A percentile compares a stretch with the other conserved stretches of the same genome.
Evolutionary conservation across 2,888 invertebrate genomes (phyloP).

Genomic region (Lobophora halterata): DNA sequence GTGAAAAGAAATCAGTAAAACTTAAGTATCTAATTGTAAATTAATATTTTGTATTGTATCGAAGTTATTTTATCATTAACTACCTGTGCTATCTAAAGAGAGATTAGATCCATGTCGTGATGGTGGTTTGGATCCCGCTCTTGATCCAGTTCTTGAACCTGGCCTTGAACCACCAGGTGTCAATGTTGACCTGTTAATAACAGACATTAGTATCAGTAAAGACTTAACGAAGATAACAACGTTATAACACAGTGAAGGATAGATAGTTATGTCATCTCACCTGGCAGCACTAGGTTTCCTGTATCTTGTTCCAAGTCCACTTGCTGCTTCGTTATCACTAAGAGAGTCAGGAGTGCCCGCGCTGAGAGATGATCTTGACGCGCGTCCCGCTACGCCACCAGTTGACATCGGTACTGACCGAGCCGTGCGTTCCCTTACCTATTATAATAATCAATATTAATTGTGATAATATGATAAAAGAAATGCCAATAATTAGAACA

Average conservation of each 20-base stretch:
- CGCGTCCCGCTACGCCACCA: conserved; percentile 77
- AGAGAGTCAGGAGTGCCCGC: conserved; percentile 94
- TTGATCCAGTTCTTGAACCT: conserved; percentile 90
- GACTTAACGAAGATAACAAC: background rate
- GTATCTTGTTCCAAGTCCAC: conserved; percentile 84
- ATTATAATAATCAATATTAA: conserved; percentile 35
- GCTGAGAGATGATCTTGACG: conserved; percentile 89
- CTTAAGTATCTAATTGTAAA: background rate
- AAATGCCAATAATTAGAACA: too few relatives aligned
- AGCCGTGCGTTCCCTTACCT: conserved; percentile 96
- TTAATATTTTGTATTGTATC: background rate
- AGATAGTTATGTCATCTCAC: conserved; percentile 37
- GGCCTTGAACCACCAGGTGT: conserved; percentile 92
- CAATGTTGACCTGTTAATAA: conserved; percentile 79
- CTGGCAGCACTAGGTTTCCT: conserved; percentile 84
- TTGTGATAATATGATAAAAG: too few relatives aligned
- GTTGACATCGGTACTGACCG: conserved; percentile 94
- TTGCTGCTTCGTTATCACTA: conserved; percentile 91
- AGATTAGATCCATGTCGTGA: conserved; percentile 96
- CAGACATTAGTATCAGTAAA: background rate
- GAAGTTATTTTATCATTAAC: background rate
- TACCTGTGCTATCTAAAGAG: conserved; percentile 94
- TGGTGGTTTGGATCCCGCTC: conserved; percentile 94
- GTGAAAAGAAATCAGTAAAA: conserved; percentile 11
- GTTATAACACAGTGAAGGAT: background rate